Base-by-base conservation (phyloP, 1,140 invertebrate species). In the Hypothenemus hampei region DNA sequence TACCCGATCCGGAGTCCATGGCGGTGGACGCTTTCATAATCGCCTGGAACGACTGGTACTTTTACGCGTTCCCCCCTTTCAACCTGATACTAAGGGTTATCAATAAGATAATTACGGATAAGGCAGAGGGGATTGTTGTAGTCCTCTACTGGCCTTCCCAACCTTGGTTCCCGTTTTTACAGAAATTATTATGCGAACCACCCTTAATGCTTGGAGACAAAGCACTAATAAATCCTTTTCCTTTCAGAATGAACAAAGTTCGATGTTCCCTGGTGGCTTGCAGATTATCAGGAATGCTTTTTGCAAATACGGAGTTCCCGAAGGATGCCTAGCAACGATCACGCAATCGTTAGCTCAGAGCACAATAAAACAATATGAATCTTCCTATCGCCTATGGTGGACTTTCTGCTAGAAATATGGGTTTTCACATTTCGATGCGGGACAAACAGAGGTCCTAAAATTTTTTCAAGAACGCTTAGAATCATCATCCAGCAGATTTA, bases 1-100 rank as follows among this genome's bases (percentile, higher is more conserved):
- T 45, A 0, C 26, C 29, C 13, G 65, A 68, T 39, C 53, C 61
- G 1, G 58, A 61, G 21, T 45, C 57, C 1, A 37, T 6, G 15
- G 24, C 21, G 15, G 51, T 66, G n/a, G 65, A 67, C 49, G 64
- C 62, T 1, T 68, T 68, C 50, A 69, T 64, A 8, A 22, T 68
- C 0, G 20, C 44, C 18, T 69, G 66, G 62, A n/a, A 1, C 5
- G 24, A 1, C 10, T 44, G 24, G 35, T 49, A 56, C 15, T 67
- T 67, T 47, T 66, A 67, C 36, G 65, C 65, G 3, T 68, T 65
- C 44, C 65, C 62, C 6, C 66, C 59, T 3, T 67, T 65, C 41
- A 19, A 46, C 1, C 0, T 65, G 3, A 61, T 66, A 35, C 23
- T 58, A 10, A 58, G 51, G 47, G 29, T 35, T 10, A 24, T 63